Conservation (phyloP, 2,113 vertebrate species). For the Crotophaga sulcirostris region DNA sequence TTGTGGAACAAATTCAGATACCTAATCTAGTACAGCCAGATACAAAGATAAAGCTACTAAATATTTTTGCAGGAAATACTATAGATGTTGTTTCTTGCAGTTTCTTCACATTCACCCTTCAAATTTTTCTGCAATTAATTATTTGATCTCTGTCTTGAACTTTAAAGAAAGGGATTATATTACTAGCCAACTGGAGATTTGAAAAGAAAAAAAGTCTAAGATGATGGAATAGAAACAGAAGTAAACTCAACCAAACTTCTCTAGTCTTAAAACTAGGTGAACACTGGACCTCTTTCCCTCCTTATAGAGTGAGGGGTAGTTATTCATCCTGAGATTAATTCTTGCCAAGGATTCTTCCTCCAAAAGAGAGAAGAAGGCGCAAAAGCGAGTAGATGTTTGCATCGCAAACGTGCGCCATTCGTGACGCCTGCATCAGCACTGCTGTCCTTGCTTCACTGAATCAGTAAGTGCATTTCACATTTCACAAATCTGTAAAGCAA, state of each 20-base stretch:
- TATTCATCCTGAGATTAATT: background rate
- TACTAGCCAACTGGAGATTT: background rate
- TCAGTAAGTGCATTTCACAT: background rate
- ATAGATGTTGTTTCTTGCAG: background rate
- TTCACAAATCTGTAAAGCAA: background rate
- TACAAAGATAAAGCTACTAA: background rate
- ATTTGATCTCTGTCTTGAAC: background rate
- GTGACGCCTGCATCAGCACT: accelerated
- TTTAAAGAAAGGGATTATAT: background rate
- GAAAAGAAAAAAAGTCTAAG: background rate
- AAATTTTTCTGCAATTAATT: background rate
- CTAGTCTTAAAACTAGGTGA: background rate
- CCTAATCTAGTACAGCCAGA: background rate
- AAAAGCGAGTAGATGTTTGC: background rate
- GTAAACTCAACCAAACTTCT: background rate
- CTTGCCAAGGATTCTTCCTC: background rate
- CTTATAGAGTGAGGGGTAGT: accelerated
- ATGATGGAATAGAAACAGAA: background rate
- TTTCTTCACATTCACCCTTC: background rate
- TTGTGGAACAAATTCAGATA: background rate
- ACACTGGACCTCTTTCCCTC: background rate
- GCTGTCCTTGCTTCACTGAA: background rate
- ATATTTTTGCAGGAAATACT: background rate
- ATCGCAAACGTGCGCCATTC: background rate
- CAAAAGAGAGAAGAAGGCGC: background rate